phyloP scores from a whole-genome alignment of 1,140 invertebrate species.

The Elysia chlorotica region DNA sequence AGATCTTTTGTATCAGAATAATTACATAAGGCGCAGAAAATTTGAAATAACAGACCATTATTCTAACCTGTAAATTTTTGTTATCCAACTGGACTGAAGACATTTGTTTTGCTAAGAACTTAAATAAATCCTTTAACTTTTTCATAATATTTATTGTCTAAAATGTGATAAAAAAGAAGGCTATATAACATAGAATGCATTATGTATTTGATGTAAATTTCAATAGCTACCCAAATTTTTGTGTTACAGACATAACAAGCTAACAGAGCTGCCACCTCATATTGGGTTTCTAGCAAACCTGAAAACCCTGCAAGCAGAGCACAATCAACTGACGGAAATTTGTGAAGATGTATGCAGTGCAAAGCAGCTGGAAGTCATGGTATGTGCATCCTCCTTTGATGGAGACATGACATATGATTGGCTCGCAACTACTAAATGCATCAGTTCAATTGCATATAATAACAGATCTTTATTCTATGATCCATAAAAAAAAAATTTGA shows the following conservation, averaged over 20 bases:
- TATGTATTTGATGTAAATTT: not conserved
- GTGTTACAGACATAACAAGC: constrained; percentile 62
- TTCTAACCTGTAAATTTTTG: not conserved
- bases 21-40: too few relatives aligned
- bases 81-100: not conserved
- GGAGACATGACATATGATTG: too few relatives aligned
- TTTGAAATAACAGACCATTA: too few relatives aligned
- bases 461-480: too few relatives aligned
- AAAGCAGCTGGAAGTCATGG: constrained; percentile 61
- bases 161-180: not conserved
- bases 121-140: too few relatives aligned
- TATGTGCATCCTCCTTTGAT: constrained; percentile 44
- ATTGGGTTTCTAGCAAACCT: constrained; percentile 52
- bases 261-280: constrained; percentile 52
- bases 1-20: too few relatives aligned
- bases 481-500: too few relatives aligned
- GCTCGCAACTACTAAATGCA: too few relatives aligned
- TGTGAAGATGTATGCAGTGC: constrained; percentile 60
- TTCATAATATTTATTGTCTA: not conserved
- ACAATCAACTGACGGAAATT: constrained; percentile 57
- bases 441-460: too few relatives aligned
- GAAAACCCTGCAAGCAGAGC: constrained; percentile 50
- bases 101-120: too few relatives aligned
- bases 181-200: not conserved
- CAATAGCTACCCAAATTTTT: not conserved